Base-by-base conservation (phyloP, 2,113 vertebrate genomes). In the Platysternon megacephalum region DNA sequence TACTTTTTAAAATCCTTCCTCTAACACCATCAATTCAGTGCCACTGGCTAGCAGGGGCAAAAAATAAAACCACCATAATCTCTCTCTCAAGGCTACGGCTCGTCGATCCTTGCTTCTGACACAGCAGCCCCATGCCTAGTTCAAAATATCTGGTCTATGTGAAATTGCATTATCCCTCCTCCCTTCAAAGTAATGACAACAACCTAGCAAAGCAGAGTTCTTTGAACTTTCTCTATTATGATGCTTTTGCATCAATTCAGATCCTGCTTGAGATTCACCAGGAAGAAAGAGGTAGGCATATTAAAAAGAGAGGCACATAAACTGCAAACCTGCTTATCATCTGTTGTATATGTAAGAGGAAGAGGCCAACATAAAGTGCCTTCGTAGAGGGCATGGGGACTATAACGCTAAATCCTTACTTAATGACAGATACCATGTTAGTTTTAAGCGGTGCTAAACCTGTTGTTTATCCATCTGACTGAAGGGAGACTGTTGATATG, bases 401-500 rank as follows among this genome's bases (percentile, higher is more conserved):
- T 83, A 29, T 48, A 42, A 16, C 42, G 49, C 61, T 56, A 97
- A 93, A 93, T 2, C 1, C 22, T 72, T 13, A 84, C 44, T 65
- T 86, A 85, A 83, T 86, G 72, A 81, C 46, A 87, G 22, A 42
- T 1, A 86, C 44, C 35, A 32, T 39, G 13, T 39, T 68, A 68
- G n/a, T 68, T 68, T 39, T 68, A 68, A 68, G 17, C 3, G 35
- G 32, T 8, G 8, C 16, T 19, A 46, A 85, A 53, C 55, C 80
- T 81, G 11, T 79, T 32, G 58, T 0, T 65, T 86, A 35, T 84
- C 88, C 51, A 88, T 12, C 80, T 79, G 55, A 88, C 53, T 46
- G 87, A 78, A 91, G 55, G 39, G 16, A 94, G 91, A 86, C 56
- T 90, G 29, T 87, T 91, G 82, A 80, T 58, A 39, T 72, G 91